phyloP scores from a whole-genome alignment of 92 coral and sea anemone genomes.

The Blastomussa wellsi region DNA sequence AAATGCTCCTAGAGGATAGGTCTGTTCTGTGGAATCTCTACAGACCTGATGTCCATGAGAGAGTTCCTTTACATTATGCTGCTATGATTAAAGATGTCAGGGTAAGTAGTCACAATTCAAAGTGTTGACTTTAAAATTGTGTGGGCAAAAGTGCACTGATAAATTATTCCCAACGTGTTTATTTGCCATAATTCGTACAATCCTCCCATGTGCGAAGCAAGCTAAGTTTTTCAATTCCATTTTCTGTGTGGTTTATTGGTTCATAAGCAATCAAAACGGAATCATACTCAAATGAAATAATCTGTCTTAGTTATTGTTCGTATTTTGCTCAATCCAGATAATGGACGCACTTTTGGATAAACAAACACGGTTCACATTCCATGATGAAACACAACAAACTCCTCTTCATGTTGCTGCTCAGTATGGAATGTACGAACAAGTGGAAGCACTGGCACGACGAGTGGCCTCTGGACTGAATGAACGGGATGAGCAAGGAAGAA shows the following conservation, averaged over 20 bases:
- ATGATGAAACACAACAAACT: constrained; percentile 77
- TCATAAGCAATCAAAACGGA: background rate
- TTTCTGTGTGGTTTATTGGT: background rate
- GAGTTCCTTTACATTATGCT: constrained; percentile 81
- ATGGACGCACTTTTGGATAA: constrained; percentile 63
- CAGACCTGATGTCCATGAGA: constrained; percentile 58
- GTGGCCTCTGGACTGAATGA: constrained; percentile 74
- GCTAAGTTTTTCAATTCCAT: background rate
- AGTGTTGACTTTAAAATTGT: background rate
- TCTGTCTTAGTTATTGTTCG: background rate
- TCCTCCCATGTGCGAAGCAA: too few species aligned
- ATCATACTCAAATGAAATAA: background rate
- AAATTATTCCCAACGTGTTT: too few species aligned
- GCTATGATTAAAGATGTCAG: constrained; percentile 55
- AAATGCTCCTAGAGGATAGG: constrained; percentile 59
- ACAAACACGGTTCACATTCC: constrained; percentile 64
- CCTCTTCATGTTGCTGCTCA: constrained; percentile 83
- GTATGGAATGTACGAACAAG: constrained; percentile 69
- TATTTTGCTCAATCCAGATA: constrained; percentile 34
- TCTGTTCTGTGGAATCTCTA: constrained; percentile 52
- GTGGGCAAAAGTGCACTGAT: background rate
- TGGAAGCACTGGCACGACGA: constrained; percentile 74
- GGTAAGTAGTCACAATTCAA: constrained; percentile 25
- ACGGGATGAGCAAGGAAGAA: constrained; percentile 75
- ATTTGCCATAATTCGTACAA: too few species aligned